These are phyloP conservation scores for Apodemia hepburni DNA, from an alignment of 2,888 invertebrate genomes.

Conservation along the genomic window DNA sequence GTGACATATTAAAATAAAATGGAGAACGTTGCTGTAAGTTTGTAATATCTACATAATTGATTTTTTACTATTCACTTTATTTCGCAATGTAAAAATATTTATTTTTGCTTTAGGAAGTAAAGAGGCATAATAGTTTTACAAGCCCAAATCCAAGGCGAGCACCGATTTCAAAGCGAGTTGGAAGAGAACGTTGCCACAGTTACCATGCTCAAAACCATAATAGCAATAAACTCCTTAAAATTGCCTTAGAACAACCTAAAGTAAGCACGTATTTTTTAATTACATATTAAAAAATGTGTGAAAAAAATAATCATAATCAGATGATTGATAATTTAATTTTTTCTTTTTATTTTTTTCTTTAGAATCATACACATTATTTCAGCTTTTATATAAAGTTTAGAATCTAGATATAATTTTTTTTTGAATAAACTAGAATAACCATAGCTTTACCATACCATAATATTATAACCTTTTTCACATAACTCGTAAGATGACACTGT, in stretches of 20 bases:
- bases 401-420: no score
- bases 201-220: conserved; percentile 51
- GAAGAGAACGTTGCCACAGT: conserved; percentile 65
- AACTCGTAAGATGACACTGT: no score
- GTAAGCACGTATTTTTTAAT: conserved; percentile 38
- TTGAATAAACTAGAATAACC: no score
- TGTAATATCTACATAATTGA: not conserved
- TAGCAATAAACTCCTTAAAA: conserved; percentile 33
- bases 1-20: not conserved
- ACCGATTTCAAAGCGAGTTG: conserved; percentile 48
- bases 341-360: no score
- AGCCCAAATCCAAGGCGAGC: conserved; percentile 50
- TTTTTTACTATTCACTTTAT: no score
- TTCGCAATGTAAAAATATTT: not conserved
- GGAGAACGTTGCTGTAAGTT: not conserved
- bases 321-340: no score
- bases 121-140: conserved; percentile 60
- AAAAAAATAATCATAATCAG: no score
- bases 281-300: not conserved
- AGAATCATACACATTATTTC: no score
- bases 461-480: no score
- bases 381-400: no score
- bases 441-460: no score
- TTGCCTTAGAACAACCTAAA: conserved; percentile 42
- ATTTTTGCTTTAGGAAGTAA: conserved; percentile 45